These are phyloP conservation scores for Grapholita molesta DNA, from an alignment of 1,140 invertebrate genomes.

Conservation along the genomic window DNA sequence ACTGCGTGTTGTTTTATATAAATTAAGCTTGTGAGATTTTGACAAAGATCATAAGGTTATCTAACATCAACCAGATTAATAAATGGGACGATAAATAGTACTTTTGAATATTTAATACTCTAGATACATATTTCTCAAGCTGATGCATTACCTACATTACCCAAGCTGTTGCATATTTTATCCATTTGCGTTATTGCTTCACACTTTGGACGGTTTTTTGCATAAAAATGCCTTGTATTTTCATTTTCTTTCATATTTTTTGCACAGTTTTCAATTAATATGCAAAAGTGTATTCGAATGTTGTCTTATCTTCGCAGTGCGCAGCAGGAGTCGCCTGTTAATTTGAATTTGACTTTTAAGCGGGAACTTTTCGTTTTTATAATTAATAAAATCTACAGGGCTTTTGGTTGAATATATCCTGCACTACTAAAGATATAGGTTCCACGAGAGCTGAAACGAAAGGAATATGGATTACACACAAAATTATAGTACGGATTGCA, in stretches of 20 bases:
- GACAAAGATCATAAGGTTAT: not conserved
- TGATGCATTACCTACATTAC: not conserved
- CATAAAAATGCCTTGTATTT: constrained; percentile 6
- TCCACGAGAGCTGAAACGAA: too few relatives aligned
- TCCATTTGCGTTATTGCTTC: not conserved
- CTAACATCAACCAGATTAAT: not conserved
- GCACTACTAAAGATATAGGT: not conserved
- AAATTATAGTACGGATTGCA: too few relatives aligned
- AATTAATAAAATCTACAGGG: not conserved
- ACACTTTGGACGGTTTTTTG: not conserved
- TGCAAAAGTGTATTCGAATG: constrained; percentile 36
- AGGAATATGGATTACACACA: too few relatives aligned
- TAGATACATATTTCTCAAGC: too few relatives aligned
- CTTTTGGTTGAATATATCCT: not conserved
- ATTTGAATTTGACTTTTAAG: constrained; percentile 10
- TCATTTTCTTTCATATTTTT: constrained; percentile 11
- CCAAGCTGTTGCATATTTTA: not conserved
- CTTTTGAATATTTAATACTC: too few relatives aligned
- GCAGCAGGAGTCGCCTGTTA: constrained; percentile 1
- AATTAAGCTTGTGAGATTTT: not conserved
- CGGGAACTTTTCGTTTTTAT: not conserved
- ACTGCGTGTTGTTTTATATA: not conserved
- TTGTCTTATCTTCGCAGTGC: constrained; percentile 1
- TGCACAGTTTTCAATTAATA: constrained; percentile 37
- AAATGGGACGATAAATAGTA: too few relatives aligned